phyloP scores from a whole-genome alignment of 2,888 invertebrate species.

The Drosophila borealis region DNA sequence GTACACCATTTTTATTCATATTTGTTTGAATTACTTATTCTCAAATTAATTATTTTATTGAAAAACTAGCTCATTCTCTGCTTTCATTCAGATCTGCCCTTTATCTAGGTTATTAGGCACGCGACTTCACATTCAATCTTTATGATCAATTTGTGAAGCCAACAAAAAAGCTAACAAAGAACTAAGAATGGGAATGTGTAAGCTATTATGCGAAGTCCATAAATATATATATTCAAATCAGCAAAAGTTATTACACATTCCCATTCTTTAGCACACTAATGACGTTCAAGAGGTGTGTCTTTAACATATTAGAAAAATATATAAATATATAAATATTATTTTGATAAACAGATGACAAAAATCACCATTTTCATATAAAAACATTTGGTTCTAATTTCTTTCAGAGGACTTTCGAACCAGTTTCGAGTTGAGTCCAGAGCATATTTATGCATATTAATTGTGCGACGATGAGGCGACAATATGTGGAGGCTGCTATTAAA shows the following conservation, averaged over 20 bases:
- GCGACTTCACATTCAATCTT: slow-evolving; percentile 2
- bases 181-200: too few relatives aligned
- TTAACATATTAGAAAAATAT: slow-evolving; percentile 25
- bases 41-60: too few relatives aligned
- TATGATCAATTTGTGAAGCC: too few relatives aligned
- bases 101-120: slow-evolving; percentile 4
- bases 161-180: too few relatives aligned
- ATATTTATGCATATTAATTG: slow-evolving; percentile 17
- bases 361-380: background rate
- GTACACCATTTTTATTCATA: background rate
- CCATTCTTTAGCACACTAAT: background rate
- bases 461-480: slow-evolving; percentile 3
- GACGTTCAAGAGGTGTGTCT: background rate
- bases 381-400: slow-evolving; percentile 13
- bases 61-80: background rate
- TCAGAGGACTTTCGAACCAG: slow-evolving; percentile 24
- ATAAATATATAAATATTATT: slow-evolving; percentile 3
- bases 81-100: background rate
- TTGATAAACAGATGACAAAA: background rate
- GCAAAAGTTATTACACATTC: slow-evolving; percentile 2
- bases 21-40: background rate
- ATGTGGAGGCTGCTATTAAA: slow-evolving; percentile 10
- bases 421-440: slow-evolving; percentile 16
- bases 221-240: slow-evolving; percentile 5
- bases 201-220: slow-evolving; percentile 2